Base-by-base conservation (phyloP, 1,140 invertebrate genomes). In the Drosophila guanche region DNA sequence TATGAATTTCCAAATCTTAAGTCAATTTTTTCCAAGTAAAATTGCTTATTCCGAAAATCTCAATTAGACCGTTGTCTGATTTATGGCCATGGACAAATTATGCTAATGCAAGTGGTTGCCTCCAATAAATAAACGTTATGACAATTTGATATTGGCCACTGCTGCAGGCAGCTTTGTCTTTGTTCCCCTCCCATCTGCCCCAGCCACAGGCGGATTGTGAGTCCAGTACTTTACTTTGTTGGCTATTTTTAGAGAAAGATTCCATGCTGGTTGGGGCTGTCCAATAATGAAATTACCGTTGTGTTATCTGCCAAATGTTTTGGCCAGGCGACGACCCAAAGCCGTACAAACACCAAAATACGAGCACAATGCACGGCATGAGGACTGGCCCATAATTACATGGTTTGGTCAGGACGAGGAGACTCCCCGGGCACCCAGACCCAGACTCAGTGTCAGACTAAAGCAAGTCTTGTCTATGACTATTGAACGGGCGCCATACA, bases 121-220 rank as follows among this genome's bases (percentile, higher is more conserved):
- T 54, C 57, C 72, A 74, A 86, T 81, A 86, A 86, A 80, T 85
- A 86, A 69, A 81, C 68, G 67, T 86, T 85, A 86, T 86, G 80
- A 80, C 80, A 81, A 86, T 85, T 85, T 86, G 65, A 86, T 85
- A 86, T 85, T 85, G 80, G 80, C 67, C 66, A 4, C 25, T 1
- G 5, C 58, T 74, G 75, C 63, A 62, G 54, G 74, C 46, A 62
- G 69, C 54, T 54, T 58, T 60, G 54, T 51, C 33, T 55, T 53
- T 53, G 40, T 22, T 8, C 48, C 23, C 16, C 20, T 2, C 41
- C 41, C 5, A 6, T 20, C 20, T 25, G 8, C 25, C 37, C 5
- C 3, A 16, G 14, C 10, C n/a, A 22, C 52, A n/a, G 14, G 16
- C 16, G 14, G 25, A 40, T 58, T 29, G 52, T 73, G 51, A 48